Evolutionary conservation across 2,797 vertebrate species (phyloP).

Genomic region (Darevskia nairensis): DNA sequence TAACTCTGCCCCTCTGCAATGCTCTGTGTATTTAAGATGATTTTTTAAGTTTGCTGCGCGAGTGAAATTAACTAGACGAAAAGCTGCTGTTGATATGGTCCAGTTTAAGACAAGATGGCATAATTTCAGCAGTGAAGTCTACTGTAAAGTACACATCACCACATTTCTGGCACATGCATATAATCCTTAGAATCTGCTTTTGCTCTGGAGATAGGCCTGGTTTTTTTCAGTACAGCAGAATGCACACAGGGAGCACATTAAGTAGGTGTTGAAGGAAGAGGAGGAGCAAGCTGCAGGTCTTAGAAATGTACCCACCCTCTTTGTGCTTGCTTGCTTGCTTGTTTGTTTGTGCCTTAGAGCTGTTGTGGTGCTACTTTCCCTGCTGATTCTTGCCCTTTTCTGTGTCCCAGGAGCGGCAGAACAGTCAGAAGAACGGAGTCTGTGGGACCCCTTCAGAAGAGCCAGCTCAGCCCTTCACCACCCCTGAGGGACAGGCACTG

Average conservation of each 20-base stretch:
- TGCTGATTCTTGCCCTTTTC: not conserved
- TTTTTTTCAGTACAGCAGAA: not conserved
- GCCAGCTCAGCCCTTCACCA: slow-evolving; percentile 79
- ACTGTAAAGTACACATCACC: not conserved
- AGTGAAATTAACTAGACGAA: not conserved
- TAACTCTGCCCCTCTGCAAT: no score
- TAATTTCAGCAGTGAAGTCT: not conserved
- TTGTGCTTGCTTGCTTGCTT: not conserved
- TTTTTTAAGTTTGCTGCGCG: no score
- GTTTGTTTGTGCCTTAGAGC: not conserved
- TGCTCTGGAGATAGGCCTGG: not conserved
- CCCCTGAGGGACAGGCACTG: slow-evolving; percentile 89
- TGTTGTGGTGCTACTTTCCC: not conserved
- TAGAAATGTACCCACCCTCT: not conserved
- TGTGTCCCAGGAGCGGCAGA: slow-evolving; percentile 81
- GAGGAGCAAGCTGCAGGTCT: not conserved
- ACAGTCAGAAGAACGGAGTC: slow-evolving; percentile 81
- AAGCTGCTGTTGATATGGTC: not conserved
- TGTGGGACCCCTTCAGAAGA: slow-evolving; percentile 73
- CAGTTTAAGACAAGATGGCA: not conserved
- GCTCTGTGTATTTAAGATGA: no score
- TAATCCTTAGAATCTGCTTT: not conserved
- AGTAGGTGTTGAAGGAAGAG: no score
- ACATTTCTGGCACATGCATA: not conserved
- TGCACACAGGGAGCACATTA: not conserved